phyloP scores from a whole-genome alignment of 1,140 invertebrate genomes.

The Drosophila bifasciata region DNA sequence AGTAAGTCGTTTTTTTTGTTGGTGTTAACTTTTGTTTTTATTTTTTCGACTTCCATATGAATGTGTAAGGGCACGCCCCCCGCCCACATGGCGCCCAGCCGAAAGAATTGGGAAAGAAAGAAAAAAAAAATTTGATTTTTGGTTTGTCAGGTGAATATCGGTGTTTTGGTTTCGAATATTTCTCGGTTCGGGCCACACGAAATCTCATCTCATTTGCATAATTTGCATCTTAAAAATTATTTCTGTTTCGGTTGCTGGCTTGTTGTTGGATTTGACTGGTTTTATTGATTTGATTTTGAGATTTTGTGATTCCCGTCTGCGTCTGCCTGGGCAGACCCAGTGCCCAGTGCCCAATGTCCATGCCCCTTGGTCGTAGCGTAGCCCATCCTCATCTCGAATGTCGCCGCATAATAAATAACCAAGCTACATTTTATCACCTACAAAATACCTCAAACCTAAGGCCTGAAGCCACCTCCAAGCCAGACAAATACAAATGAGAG shows the following conservation, averaged over 20 bases:
- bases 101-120: slow-evolving; percentile 31
- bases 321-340: slow-evolving; percentile 6
- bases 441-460: slow-evolving; percentile 44
- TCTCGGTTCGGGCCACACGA: slow-evolving; percentile 46
- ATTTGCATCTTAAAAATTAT: slow-evolving; percentile 79
- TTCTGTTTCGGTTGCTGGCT: slow-evolving; percentile 54
- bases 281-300: slow-evolving; percentile 78
- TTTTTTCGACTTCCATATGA: not conserved
- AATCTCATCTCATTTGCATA: slow-evolving; percentile 73
- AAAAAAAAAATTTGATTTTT: slow-evolving; percentile 59
- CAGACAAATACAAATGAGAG: slow-evolving; percentile 65
- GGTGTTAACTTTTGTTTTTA: too few species aligned
- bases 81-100: slow-evolving; percentile 27
- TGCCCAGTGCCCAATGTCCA: slow-evolving; percentile 7
- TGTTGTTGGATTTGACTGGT: slow-evolving; percentile 63
- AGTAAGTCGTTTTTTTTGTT: slow-evolving; percentile 25
- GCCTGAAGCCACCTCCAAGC: not conserved
- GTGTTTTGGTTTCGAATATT: slow-evolving; percentile 11
- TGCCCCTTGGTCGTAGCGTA: not conserved
- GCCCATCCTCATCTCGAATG: slow-evolving; percentile 12
- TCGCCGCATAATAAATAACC: slow-evolving; percentile 63
- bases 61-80: slow-evolving; percentile 33
- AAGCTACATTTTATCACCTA: slow-evolving; percentile 72
- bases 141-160: slow-evolving; percentile 41
- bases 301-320: slow-evolving; percentile 41